phyloP scores from a whole-genome alignment of 2,888 invertebrate species.

The Xylophagus ater region DNA sequence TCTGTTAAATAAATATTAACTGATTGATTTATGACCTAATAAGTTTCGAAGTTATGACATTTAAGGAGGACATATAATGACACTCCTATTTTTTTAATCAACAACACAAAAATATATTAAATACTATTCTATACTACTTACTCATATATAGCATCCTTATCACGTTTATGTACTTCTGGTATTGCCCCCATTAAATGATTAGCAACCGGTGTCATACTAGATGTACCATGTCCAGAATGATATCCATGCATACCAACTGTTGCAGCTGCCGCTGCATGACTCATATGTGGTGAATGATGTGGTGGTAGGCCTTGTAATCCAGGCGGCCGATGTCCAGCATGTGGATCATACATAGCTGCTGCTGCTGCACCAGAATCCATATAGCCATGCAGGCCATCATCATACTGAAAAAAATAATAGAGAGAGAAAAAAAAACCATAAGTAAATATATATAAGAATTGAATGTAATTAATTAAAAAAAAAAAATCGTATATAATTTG shows the following conservation, averaged over 20 bases:
- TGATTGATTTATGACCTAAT: too few species aligned
- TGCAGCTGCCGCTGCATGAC: slow-evolving; percentile 54
- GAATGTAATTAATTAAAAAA: neutral
- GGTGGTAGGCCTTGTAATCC: slow-evolving; percentile 51
- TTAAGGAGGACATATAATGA: too few species aligned
- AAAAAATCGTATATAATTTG: neutral
- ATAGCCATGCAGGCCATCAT: slow-evolving; percentile 88
- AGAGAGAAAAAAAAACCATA: slow-evolving; percentile 4
- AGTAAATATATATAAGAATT: neutral
- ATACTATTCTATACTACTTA: too few species aligned
- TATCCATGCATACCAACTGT: slow-evolving; percentile 50
- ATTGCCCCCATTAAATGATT: slow-evolving; percentile 78
- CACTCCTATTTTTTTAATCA: too few species aligned
- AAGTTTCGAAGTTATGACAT: too few species aligned
- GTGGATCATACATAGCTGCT: slow-evolving; percentile 63
- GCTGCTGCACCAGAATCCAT: slow-evolving; percentile 59
- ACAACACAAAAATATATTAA: too few species aligned
- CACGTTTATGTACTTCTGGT: slow-evolving; percentile 91
- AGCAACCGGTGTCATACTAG: slow-evolving; percentile 70
- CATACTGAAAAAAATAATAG: slow-evolving; percentile 57
- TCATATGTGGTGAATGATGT: slow-evolving; percentile 73
- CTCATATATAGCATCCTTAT: slow-evolving; percentile 98
- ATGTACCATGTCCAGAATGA: slow-evolving; percentile 43
- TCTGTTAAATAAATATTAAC: too few species aligned
- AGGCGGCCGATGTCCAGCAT: slow-evolving; percentile 52